These are phyloP conservation scores for Eristalis pertinax DNA, from an alignment of 2,888 invertebrate genomes.

Conservation along the genomic window DNA sequence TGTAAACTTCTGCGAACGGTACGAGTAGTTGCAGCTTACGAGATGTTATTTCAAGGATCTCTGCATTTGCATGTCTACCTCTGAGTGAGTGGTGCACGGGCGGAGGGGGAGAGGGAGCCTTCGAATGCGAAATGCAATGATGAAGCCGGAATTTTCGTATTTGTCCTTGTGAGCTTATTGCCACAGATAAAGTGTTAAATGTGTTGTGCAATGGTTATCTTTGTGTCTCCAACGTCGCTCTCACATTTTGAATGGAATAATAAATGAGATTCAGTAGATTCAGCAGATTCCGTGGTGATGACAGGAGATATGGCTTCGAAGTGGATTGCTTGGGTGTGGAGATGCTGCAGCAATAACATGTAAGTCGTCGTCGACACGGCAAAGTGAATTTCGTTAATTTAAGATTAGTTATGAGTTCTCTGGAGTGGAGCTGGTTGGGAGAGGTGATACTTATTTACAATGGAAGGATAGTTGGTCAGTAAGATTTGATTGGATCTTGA, in stretches of 20 bases:
- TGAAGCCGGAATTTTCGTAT: constrained; percentile 52
- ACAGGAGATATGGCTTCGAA: constrained; percentile 6
- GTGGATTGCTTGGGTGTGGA: background rate
- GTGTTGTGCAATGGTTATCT: constrained; percentile 58
- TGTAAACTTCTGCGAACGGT: constrained; percentile 38
- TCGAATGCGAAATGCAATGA: constrained; percentile 33
- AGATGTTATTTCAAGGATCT: constrained; percentile 54
- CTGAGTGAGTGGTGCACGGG: background rate
- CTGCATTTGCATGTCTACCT: constrained; percentile 41
- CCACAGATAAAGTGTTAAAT: constrained; percentile 65
- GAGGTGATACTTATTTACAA: background rate
- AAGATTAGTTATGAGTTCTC: constrained; percentile 7
- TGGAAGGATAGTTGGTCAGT: background rate
- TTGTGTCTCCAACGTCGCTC: constrained; percentile 7
- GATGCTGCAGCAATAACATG: background rate
- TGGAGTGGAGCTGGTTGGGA: background rate
- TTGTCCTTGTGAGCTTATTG: constrained; percentile 62
- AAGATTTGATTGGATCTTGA: background rate
- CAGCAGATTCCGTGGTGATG: constrained; percentile 1
- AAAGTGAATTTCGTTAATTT: constrained; percentile 28
- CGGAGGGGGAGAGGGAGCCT: background rate
- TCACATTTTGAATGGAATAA: constrained; percentile 49
- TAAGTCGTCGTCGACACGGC: background rate
- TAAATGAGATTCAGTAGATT: constrained; percentile 55
- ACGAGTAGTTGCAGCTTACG: constrained; percentile 19